These are phyloP conservation scores for Porites lobata DNA, from an alignment of 92 coral and sea anemone species.

Conservation along the genomic window DNA sequence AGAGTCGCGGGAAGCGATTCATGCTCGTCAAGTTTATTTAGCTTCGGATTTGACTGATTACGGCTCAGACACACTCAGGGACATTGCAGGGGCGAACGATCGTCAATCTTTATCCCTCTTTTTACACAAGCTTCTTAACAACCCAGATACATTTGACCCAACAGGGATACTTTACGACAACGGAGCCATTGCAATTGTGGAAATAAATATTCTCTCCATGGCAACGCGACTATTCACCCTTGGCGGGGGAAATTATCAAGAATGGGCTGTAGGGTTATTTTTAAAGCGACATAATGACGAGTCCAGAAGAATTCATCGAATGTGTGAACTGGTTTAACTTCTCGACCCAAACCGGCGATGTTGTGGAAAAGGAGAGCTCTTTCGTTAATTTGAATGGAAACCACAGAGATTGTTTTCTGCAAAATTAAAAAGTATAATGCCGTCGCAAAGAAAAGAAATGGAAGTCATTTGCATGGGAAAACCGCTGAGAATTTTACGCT, in stretches of 20 bases:
- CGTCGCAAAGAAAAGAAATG: too few relatives aligned
- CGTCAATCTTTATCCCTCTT: constrained; percentile 68
- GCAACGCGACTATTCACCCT: constrained; percentile 88
- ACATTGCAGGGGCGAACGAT: constrained; percentile 53
- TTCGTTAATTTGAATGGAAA: too few relatives aligned
- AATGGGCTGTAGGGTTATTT: constrained; percentile 89
- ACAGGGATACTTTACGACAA: constrained; percentile 81
- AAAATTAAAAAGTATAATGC: too few relatives aligned
- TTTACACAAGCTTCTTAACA: constrained; percentile 66
- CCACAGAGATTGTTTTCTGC: too few relatives aligned
- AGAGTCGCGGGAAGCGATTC: constrained; percentile 65
- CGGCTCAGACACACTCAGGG: constrained; percentile 93
- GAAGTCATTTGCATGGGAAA: too few relatives aligned
- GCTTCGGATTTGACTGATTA: constrained; percentile 93
- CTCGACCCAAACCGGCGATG: too few relatives aligned
- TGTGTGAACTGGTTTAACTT: constrained; percentile 85
- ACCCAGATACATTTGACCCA: constrained; percentile 80
- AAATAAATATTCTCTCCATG: constrained; percentile 94
- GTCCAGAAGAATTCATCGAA: constrained; percentile 74
- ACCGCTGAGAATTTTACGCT: too few relatives aligned
- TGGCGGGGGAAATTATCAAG: constrained; percentile 97
- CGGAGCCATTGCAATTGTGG: constrained; percentile 93
- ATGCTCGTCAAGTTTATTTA: constrained; percentile 69
- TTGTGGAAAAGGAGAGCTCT: too few relatives aligned
- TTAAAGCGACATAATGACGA: constrained; percentile 61